Evolutionary conservation across 2,797 vertebrate genomes (phyloP).

Genomic region (Acrossocheilus fasciatus): DNA sequence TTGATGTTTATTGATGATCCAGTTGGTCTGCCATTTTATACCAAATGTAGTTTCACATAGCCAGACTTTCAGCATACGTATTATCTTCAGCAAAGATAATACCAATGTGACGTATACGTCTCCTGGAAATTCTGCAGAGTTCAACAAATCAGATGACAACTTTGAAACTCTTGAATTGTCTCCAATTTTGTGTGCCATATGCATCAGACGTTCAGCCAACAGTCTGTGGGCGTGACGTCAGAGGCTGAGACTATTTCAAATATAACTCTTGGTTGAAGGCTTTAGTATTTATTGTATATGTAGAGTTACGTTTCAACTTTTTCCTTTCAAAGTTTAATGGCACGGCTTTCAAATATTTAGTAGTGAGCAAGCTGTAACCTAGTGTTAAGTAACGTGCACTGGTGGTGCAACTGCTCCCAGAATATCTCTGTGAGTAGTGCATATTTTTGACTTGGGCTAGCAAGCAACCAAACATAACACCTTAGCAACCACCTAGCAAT

Average conservation of each 20-base stretch:
- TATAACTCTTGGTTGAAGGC: not conserved
- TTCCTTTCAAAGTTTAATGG: constrained; percentile 16
- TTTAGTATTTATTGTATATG: constrained; percentile 1
- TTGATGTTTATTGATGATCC: not conserved
- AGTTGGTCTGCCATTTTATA: not conserved
- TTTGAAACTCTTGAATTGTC: not conserved
- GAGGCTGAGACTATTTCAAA: not conserved
- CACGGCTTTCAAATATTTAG: constrained; percentile 9
- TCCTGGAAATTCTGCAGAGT: not conserved
- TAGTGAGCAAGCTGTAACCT: not conserved
- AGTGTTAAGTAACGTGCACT: not conserved
- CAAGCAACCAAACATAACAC: not conserved
- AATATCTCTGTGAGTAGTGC: not conserved
- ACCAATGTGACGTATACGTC: not conserved
- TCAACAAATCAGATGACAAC: not conserved
- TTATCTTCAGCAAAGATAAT: not conserved
- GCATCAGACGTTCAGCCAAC: not conserved
- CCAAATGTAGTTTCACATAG: not conserved
- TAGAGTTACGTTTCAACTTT: not conserved
- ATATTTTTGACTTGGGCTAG: not conserved
- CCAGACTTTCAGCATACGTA: not conserved
- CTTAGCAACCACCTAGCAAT: not conserved
- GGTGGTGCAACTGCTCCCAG: not conserved
- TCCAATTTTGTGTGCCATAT: not conserved
- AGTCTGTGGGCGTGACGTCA: not conserved